Conservation (phyloP, 2,113 vertebrate genomes). For the Sphaerodactylus townsendi region DNA sequence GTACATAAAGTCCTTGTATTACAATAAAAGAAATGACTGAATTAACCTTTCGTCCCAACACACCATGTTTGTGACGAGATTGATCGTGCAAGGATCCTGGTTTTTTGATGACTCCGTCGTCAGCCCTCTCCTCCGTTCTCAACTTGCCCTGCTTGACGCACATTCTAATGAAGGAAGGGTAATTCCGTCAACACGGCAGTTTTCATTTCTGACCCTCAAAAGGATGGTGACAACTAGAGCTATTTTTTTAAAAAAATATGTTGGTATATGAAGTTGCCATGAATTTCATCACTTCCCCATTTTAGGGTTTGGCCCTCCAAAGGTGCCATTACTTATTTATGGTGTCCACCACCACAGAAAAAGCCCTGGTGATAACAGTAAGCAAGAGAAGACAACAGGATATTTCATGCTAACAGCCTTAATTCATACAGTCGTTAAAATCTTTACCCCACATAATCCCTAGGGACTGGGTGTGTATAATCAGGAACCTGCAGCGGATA, state of each 20-base stretch:
- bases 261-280: too few species aligned
- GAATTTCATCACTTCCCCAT: too few species aligned
- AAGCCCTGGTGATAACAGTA: background rate
- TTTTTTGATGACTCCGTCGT: background rate
- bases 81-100: background rate
- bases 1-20: conserved; percentile 4
- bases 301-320: too few species aligned
- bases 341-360: too few species aligned
- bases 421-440: too few species aligned
- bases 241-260: too few species aligned
- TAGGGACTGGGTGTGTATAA: background rate
- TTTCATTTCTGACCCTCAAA: background rate
- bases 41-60: background rate
- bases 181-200: background rate
- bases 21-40: conserved; percentile 20
- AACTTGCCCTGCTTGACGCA: background rate
- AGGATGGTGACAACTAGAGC: background rate
- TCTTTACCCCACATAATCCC: background rate
- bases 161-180: background rate
- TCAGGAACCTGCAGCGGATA: background rate
- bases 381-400: background rate
- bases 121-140: background rate
- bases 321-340: too few species aligned
- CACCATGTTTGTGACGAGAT: background rate
- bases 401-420: background rate